Conservation (phyloP, 2,113 vertebrate genomes). For the Australoheros scitulus region DNA sequence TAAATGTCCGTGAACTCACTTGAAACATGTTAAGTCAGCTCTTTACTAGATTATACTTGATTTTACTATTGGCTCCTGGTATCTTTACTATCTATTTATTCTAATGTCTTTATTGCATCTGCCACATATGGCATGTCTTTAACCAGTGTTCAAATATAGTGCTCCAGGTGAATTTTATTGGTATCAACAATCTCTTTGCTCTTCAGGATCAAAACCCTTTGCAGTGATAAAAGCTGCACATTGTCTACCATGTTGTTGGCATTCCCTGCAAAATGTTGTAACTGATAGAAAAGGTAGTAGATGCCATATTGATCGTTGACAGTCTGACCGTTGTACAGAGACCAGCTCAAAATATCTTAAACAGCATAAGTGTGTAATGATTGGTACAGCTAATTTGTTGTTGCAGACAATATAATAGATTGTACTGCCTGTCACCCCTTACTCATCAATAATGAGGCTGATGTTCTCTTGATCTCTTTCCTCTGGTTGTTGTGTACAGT, state of each 20-base stretch:
- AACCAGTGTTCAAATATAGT: conserved; percentile 85
- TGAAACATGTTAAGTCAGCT: neutral
- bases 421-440: neutral
- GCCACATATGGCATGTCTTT: conserved; percentile 41
- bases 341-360: too few species aligned
- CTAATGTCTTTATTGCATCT: neutral
- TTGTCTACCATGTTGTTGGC: neutral
- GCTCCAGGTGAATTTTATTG: conserved; percentile 75
- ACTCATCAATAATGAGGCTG: neutral
- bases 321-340: too few species aligned
- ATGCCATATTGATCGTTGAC: too few species aligned
- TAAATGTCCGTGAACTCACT: neutral
- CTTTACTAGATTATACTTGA: neutral
- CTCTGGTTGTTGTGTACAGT: conserved; percentile 65
- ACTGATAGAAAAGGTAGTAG: too few species aligned
- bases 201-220: neutral
- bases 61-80: neutral
- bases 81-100: neutral
- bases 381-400: neutral
- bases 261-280: neutral
- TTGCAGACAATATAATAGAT: neutral
- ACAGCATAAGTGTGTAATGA: neutral
- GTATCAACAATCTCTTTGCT: neutral
- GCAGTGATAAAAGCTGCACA: neutral
- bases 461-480: neutral